Evolutionary conservation across 92 coral and sea anemone genomes (phyloP).

Genomic region (Metridium senile): DNA sequence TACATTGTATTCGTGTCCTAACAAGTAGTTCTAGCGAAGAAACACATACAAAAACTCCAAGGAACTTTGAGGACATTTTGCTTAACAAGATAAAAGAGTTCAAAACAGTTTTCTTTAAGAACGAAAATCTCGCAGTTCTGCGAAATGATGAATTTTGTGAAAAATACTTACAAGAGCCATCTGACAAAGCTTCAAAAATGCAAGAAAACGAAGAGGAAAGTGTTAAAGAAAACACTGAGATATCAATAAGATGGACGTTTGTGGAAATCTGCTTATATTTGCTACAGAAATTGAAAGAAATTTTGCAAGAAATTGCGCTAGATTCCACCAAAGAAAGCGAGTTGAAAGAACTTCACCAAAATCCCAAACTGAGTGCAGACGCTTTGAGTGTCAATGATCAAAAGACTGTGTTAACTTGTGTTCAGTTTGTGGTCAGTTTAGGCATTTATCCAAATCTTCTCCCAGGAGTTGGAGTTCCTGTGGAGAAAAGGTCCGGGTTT

Average conservation of each 20-base stretch:
- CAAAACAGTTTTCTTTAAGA: neutral
- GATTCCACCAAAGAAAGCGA: neutral
- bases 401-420: slow-evolving; percentile 61
- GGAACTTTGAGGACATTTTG: slow-evolving; percentile 17
- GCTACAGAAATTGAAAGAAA: slow-evolving; percentile 33
- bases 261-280: slow-evolving; percentile 57
- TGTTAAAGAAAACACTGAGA: neutral
- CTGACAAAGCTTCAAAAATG: neutral
- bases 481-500: slow-evolving; percentile 85
- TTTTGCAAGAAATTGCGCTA: slow-evolving; percentile 21
- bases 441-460: slow-evolving; percentile 88
- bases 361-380: slow-evolving; percentile 56
- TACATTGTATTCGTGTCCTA: slow-evolving; percentile 10
- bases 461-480: slow-evolving; percentile 83
- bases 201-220: neutral
- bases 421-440: slow-evolving; percentile 78
- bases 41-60: neutral
- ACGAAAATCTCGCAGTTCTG: neutral
- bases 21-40: slow-evolving; percentile 15
- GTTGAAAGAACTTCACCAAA: neutral
- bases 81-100: slow-evolving; percentile 3
- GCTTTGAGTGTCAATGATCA: slow-evolving; percentile 80
- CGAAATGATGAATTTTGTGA: neutral
- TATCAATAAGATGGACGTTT: slow-evolving; percentile 48
- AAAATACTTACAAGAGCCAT: too few relatives aligned